These are phyloP conservation scores for Brachynemurus nebulosus DNA, from an alignment of 2,888 invertebrate species.

Conservation along the genomic window DNA sequence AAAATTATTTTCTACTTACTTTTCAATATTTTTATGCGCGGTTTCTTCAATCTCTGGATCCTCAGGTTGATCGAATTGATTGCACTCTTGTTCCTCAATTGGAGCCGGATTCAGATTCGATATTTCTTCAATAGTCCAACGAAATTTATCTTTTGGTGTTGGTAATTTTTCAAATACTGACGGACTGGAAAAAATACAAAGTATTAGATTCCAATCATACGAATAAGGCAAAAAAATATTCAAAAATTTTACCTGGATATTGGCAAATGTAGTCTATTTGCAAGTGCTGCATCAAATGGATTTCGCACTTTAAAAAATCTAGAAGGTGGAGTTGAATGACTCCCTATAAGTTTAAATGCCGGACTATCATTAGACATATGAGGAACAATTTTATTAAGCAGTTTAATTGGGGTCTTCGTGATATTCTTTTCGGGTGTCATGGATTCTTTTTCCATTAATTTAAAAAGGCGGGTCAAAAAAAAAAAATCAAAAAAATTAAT, in stretches of 20 bases:
- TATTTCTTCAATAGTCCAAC: conserved; percentile 58
- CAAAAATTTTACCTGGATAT: conserved; percentile 46
- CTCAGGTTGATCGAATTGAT: conserved; percentile 46
- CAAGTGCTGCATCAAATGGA: conserved; percentile 52
- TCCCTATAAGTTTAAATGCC: conserved; percentile 30
- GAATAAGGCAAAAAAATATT: conserved; percentile 5
- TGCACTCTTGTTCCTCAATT: conserved; percentile 47
- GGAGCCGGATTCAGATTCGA: conserved; percentile 52
- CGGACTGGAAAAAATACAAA: conserved; percentile 25
- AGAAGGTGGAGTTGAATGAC: conserved; percentile 41
- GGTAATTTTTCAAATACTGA: conserved; percentile 28
- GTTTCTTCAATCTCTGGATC: conserved; percentile 48
- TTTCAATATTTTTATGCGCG: conserved; percentile 53
- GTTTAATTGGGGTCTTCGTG: too few relatives aligned
- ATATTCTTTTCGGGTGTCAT: too few relatives aligned
- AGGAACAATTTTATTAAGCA: too few relatives aligned
- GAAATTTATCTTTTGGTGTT: conserved; percentile 35
- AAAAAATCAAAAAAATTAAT: too few relatives aligned
- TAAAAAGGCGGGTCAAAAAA: too few relatives aligned
- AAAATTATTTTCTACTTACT: conserved; percentile 28
- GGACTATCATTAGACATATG: too few relatives aligned
- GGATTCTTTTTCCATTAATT: too few relatives aligned
- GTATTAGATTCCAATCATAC: conserved; percentile 8
- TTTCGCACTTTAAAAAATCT: conserved; percentile 43
- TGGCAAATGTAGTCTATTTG: conserved; percentile 49